phyloP scores from a whole-genome alignment of 2,797 vertebrate genomes.

The Rhynchotus rufescens region DNA sequence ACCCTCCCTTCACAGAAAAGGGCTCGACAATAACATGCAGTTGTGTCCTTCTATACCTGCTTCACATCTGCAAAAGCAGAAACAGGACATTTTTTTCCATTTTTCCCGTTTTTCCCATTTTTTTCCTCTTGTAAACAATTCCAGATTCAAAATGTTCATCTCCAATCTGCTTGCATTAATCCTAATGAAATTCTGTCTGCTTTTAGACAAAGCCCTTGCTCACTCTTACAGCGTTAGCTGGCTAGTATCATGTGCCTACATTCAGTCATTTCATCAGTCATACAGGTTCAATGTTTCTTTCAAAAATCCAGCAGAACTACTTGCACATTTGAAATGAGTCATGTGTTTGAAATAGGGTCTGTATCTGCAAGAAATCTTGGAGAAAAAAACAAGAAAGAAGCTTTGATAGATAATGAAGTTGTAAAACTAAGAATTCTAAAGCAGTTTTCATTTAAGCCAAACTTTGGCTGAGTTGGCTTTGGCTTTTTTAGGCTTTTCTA shows the following conservation, averaged over 20 bases:
- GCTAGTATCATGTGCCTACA: not conserved
- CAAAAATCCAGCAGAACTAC: slow-evolving; percentile 38
- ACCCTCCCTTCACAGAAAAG: not conserved
- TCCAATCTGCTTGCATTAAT: not conserved
- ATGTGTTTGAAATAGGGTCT: slow-evolving; percentile 49
- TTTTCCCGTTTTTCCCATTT: no score
- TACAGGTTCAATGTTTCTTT: slow-evolving; percentile 7
- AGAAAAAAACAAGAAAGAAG: slow-evolving; percentile 11
- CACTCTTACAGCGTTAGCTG: not conserved
- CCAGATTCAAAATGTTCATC: not conserved
- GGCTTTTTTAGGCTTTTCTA: no score
- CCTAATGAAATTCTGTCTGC: slow-evolving; percentile 37
- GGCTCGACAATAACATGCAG: not conserved
- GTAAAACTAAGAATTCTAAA: not conserved
- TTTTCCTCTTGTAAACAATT: not conserved
- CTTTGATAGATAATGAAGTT: slow-evolving; percentile 17
- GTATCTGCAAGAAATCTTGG: not conserved
- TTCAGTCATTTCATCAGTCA: slow-evolving; percentile 49
- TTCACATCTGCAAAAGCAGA: not conserved
- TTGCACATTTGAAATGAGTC: slow-evolving; percentile 23
- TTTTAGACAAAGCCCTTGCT: not conserved
- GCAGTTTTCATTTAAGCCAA: slow-evolving; percentile 14
- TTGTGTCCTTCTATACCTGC: not conserved
- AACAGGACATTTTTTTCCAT: not conserved
- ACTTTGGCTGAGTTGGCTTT: not conserved